Conservation (phyloP, 1,140 invertebrate species). For the Rhyzopertha dominica region DNA sequence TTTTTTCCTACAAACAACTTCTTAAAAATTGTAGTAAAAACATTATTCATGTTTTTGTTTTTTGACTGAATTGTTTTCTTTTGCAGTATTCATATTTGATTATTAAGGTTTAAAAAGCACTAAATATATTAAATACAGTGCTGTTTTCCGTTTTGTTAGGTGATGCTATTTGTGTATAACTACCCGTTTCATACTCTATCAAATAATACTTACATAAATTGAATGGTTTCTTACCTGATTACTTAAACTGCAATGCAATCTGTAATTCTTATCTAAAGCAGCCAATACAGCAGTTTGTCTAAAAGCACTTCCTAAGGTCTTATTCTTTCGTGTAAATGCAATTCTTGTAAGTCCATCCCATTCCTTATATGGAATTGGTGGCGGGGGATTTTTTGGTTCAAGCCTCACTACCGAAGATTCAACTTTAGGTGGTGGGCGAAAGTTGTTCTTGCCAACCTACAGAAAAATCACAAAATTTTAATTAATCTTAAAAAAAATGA, state of each 20-base stretch:
- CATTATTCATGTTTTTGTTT: no score
- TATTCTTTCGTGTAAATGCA: conserved; percentile 92
- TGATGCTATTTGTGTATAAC: neutral
- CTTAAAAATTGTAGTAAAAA: no score
- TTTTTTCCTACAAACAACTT: no score
- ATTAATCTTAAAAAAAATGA: conserved; percentile 11
- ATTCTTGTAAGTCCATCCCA: conserved; percentile 97
- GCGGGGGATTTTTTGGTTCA: conserved; percentile 94
- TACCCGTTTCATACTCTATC: neutral
- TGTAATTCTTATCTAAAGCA: conserved; percentile 89
- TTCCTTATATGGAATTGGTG: conserved; percentile 93
- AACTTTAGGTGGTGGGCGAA: conserved; percentile 96
- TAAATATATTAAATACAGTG: no score
- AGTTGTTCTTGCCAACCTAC: conserved; percentile 96
- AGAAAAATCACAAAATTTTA: conserved; percentile 32
- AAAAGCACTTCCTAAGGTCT: conserved; percentile 72
- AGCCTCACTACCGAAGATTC: conserved; percentile 98
- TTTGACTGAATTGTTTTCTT: no score
- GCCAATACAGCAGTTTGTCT: conserved; percentile 75
- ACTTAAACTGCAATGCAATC: conserved; percentile 76
- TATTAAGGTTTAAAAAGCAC: no score
- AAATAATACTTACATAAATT: neutral
- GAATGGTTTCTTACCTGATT: conserved; percentile 67
- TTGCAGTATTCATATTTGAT: no score
- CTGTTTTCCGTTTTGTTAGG: neutral